Base-by-base conservation (phyloP, 2,888 invertebrate genomes). In the Drosophila meridionalis region DNA sequence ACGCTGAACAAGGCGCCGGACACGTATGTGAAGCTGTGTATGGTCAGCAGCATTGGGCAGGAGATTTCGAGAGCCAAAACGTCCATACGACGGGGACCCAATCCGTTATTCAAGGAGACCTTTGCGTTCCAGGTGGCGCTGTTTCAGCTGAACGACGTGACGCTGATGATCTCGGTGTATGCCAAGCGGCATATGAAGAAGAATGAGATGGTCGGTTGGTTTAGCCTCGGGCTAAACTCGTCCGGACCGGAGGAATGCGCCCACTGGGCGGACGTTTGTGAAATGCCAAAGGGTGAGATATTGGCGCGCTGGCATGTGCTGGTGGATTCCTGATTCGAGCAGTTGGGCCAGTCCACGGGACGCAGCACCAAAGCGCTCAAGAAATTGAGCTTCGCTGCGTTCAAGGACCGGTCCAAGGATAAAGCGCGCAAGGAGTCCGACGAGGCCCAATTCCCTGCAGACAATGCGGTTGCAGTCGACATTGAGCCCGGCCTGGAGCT, bases 151-250 rank as follows among this genome's bases (percentile, higher is more conserved):
- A 97, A 96, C 48, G 99, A 99, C 91, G 98, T 99, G 62, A 99
- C 98, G 2, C 94, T 99, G 79, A 98, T 98, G 96, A 95, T 98
- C 76, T 97, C 98, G 0, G 97, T 98, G 67, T 98, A 98, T 94
- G 97, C 98, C 92, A 96, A 97, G 78, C 96, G 98, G 83, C 97
- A 98, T 92, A 96, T 96, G 82, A 99, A 98, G 92, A 96, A 97
- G 82, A 97, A 98, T 91, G 98, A 99, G 93, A 97, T 98, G 97
- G 97, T 99, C 82, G 99, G 99, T 72, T 99, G 99, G 98, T 98
- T 99, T 94, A 97, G 98, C 73, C 94, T 99, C 68, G 99, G 99
- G 7, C 94, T 97, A 92, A 98, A 97, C 94, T 96, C 97, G 83
- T 98, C 98, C 65, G 98, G 98, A 30, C 96, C 98, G 62, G 98